Evolutionary conservation across 2,888 invertebrate genomes (phyloP).

Genomic region (Tetanocera ferruginea): DNA sequence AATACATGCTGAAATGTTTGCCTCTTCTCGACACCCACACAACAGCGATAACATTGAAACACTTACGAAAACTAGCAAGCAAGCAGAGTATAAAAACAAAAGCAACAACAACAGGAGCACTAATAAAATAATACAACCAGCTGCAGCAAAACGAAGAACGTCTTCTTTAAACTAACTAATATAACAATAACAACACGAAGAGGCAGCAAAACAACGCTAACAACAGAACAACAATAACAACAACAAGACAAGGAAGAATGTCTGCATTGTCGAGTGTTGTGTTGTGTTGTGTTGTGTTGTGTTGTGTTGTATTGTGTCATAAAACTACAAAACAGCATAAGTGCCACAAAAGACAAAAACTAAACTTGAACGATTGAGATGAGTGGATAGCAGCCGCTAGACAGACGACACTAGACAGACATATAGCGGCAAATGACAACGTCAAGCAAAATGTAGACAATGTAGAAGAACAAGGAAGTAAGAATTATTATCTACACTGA

Average conservation of each 20-base stretch:
- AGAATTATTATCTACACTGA: conserved; percentile 33
- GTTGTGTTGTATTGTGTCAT: not conserved
- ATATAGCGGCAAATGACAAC: not conserved
- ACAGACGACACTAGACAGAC: not conserved
- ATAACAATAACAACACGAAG: not conserved
- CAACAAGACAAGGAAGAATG: not conserved
- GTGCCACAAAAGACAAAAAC: conserved; percentile 1
- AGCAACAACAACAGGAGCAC: not conserved
- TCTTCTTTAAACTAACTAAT: too few relatives aligned
- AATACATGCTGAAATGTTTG: conserved; percentile 13
- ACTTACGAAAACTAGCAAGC: not conserved
- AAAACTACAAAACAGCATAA: not conserved
- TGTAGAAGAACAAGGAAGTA: not conserved
- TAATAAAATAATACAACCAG: not conserved
- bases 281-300: too few relatives aligned
- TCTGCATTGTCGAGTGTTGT: not conserved
- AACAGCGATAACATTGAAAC: conserved; percentile 4
- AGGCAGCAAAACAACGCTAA: not conserved
- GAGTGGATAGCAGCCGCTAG: not conserved
- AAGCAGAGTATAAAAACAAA: not conserved
- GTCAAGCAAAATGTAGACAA: not conserved
- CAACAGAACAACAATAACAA: too few relatives aligned
- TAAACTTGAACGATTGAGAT: not conserved
- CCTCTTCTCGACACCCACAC: not conserved
- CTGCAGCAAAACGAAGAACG: not conserved